Evolutionary conservation across 2,888 invertebrate species (phyloP).

Genomic region (Margaritifera margaritifera): DNA sequence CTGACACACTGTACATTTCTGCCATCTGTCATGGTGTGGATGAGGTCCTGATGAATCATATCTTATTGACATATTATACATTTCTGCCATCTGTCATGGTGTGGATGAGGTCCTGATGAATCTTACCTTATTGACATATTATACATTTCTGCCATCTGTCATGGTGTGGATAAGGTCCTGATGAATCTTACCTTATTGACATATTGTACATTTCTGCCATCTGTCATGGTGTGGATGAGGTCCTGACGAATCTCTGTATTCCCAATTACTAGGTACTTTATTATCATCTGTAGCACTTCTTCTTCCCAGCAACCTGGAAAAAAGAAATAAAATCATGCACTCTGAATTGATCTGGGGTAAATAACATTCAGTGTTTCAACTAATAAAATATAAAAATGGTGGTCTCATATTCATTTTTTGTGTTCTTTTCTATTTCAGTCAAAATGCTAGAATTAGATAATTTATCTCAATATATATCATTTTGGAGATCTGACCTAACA

Average conservation of each 20-base stretch:
- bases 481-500: too few relatives aligned
- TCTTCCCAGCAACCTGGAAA: conserved; percentile 69
- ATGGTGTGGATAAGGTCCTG: conserved; percentile 56
- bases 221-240: conserved; percentile 61
- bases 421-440: too few relatives aligned
- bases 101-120: conserved; percentile 61
- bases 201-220: conserved; percentile 68
- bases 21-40: conserved; percentile 58
- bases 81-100: conserved; percentile 67
- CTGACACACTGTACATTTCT: conserved; percentile 69
- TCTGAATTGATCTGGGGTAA: too few relatives aligned
- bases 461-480: too few relatives aligned
- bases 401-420: too few relatives aligned
- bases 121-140: conserved; percentile 65
- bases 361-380: too few relatives aligned
- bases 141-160: conserved; percentile 58
- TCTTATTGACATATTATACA: conserved; percentile 69
- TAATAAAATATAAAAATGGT: too few relatives aligned
- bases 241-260: conserved; percentile 64
- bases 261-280: conserved; percentile 65
- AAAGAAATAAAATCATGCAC: neutral
- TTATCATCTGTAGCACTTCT: conserved; percentile 57
- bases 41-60: conserved; percentile 51
- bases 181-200: conserved; percentile 65
- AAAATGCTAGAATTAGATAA: too few relatives aligned